phyloP scores from a whole-genome alignment of 2,113 vertebrate species.

The Tonatia bakeri region DNA sequence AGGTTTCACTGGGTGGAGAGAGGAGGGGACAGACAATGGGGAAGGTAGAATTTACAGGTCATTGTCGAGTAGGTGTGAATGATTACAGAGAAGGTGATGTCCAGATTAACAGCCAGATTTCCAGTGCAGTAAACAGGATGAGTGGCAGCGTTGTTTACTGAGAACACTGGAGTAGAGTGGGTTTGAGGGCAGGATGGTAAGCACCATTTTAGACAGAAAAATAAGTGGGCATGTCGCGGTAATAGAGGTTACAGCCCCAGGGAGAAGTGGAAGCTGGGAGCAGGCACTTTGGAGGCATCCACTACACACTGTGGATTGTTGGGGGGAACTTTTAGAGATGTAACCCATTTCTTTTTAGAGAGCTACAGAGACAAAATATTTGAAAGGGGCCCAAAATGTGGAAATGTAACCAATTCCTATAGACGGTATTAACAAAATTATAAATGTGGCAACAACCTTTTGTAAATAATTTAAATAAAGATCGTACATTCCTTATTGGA shows the following conservation, averaged over 20 bases:
- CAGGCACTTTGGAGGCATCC: not conserved
- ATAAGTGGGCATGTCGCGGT: not conserved
- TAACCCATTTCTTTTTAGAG: not conserved
- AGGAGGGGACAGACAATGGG: not conserved
- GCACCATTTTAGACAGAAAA: not conserved
- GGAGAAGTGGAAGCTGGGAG: not conserved
- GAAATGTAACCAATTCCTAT: not conserved
- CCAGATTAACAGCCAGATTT: not conserved
- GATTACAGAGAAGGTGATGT: not conserved
- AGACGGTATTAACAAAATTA: not conserved
- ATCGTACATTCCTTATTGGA: not conserved
- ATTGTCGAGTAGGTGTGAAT: not conserved
- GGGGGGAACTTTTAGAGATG: not conserved
- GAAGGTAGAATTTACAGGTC: not conserved
- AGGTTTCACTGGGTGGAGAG: fast-evolving
- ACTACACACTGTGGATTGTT: not conserved
- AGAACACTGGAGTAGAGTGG: fast-evolving
- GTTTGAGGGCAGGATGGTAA: not conserved
- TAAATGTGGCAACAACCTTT: fast-evolving
- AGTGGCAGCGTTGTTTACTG: not conserved
- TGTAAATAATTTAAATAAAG: not conserved
- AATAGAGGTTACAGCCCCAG: not conserved
- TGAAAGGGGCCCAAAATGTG: not conserved
- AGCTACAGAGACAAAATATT: not conserved
- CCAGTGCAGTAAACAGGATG: too few species aligned